Conservation (phyloP, 1,140 invertebrate species). For the Aphis craccivora region DNA sequence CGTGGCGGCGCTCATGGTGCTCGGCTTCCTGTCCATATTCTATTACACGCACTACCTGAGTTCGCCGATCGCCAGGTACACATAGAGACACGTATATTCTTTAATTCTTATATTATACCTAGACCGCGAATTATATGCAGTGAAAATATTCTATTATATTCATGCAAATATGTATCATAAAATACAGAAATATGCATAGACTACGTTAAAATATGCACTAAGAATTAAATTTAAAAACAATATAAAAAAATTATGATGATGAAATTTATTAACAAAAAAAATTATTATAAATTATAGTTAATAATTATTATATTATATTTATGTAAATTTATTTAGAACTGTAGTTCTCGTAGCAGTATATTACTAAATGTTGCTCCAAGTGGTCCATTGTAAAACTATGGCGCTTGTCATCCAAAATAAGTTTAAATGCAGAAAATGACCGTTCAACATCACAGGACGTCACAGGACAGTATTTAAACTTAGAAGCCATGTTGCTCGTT, state of each 20-base stretch:
- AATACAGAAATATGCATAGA: background rate
- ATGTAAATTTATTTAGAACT: too few species aligned
- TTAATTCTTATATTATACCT: background rate
- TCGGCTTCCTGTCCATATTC: constrained; percentile 74
- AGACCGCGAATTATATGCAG: constrained; percentile 1
- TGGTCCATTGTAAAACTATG: too few species aligned
- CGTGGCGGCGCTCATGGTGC: constrained; percentile 72
- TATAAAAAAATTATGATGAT: background rate
- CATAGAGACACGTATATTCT: background rate
- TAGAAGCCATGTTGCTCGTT: background rate
- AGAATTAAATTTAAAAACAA: background rate
- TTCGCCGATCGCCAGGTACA: constrained; percentile 74
- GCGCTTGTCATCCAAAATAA: too few species aligned
- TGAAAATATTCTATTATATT: background rate
- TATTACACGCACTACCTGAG: constrained; percentile 78
- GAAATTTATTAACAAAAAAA: too few species aligned
- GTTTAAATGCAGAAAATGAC: background rate
- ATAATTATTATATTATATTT: too few species aligned
- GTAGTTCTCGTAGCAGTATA: too few species aligned
- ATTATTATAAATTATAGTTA: too few species aligned
- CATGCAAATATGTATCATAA: background rate
- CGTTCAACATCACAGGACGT: background rate
- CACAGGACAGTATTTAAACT: background rate
- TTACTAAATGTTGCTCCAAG: too few species aligned
- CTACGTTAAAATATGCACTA: constrained; percentile 1